Percentiles rank a stretch among this genome's conserved stretches.
Evolutionary conservation across 2,888 invertebrate species (phyloP).

Genomic region (Mimas tiliae): DNA sequence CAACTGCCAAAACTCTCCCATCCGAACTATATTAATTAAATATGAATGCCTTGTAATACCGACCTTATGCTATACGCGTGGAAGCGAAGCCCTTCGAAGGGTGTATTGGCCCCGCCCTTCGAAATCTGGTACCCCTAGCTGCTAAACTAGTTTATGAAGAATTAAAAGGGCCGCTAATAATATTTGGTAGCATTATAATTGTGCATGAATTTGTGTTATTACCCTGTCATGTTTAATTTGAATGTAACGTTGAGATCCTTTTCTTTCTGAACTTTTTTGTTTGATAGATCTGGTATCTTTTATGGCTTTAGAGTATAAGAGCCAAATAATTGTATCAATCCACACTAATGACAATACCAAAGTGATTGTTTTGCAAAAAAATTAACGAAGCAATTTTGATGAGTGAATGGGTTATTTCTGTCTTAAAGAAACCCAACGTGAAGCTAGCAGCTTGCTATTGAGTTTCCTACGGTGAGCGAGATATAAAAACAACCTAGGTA

Average conservation of each 20-base stretch:
- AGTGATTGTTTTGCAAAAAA: too few relatives aligned
- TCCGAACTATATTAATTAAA: conserved; percentile 75
- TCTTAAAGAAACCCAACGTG: too few relatives aligned
- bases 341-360: too few relatives aligned
- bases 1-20: conserved; percentile 54
- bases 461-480: too few relatives aligned
- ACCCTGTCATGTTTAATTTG: conserved; percentile 78
- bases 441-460: too few relatives aligned
- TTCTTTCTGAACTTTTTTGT: conserved; percentile 30
- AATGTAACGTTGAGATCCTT: conserved; percentile 49
- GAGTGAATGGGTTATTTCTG: too few relatives aligned
- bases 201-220: conserved; percentile 78
- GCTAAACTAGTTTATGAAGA: conserved; percentile 73
- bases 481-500: too few relatives aligned
- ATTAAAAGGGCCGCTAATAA: conserved; percentile 66
- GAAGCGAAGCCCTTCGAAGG: conserved; percentile 57
- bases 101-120: conserved; percentile 68
- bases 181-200: conserved; percentile 69
- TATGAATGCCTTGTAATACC: conserved; percentile 80
- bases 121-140: conserved; percentile 48
- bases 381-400: too few relatives aligned
- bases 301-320: too few relatives aligned
- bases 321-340: too few relatives aligned
- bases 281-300: not conserved
- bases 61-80: conserved; percentile 76